Percentiles rank a stretch among this genome's conserved stretches.
Evolutionary conservation across 2,888 invertebrate species (phyloP).

Genomic region (Dascillus cervinus): DNA sequence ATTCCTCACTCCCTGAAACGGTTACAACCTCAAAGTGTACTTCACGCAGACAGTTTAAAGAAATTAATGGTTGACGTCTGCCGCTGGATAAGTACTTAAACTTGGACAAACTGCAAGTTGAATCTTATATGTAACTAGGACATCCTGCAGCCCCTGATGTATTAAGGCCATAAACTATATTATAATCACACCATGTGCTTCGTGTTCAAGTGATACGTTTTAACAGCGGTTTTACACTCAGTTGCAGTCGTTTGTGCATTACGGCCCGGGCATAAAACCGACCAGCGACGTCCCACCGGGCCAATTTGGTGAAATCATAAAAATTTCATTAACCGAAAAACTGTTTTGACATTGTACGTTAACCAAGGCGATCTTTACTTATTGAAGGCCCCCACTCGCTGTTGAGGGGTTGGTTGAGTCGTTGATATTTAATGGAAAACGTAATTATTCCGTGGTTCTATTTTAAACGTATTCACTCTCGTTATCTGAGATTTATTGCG

Average conservation of each 20-base stretch:
- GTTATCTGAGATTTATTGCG: conserved; percentile 13
- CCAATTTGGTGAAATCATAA: neutral
- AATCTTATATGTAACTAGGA: conserved; percentile 6
- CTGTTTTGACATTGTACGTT: no score
- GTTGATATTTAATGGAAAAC: no score
- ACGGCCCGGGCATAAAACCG: neutral
- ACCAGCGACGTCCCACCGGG: neutral
- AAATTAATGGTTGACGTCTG: neutral
- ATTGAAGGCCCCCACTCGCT: no score
- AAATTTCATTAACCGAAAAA: neutral
- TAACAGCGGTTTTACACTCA: no score
- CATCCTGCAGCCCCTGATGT: conserved; percentile 10
- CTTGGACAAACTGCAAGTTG: conserved; percentile 8
- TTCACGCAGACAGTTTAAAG: no score
- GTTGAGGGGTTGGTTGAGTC: no score
- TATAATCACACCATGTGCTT: conserved; percentile 9
- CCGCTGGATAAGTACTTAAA: neutral
- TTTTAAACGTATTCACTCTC: no score
- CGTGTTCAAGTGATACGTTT: no score
- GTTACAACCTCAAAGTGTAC: no score
- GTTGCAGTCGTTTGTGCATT: conserved; percentile 9
- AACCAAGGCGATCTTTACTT: no score
- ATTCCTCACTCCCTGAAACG: no score
- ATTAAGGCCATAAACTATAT: conserved; percentile 12
- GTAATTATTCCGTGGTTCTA: no score